These are phyloP conservation scores for Cecidostiba fungosa DNA, from an alignment of 2,888 invertebrate species.

Conservation along the genomic window DNA sequence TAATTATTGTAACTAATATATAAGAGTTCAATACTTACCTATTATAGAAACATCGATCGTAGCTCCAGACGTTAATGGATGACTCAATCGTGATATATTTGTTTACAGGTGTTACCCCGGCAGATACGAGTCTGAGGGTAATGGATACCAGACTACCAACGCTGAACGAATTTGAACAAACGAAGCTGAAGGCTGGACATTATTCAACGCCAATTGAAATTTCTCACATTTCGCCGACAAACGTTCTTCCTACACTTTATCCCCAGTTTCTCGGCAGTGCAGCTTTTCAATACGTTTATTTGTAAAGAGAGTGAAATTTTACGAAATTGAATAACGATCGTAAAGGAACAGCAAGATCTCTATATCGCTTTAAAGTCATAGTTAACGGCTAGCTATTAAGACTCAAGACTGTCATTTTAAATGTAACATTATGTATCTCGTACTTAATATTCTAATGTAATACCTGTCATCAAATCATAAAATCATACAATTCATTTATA, in stretches of 20 bases:
- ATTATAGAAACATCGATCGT: too few species aligned
- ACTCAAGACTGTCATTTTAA: background rate
- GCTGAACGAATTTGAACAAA: conserved; percentile 54
- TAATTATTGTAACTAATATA: too few species aligned
- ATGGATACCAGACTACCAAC: conserved; percentile 44
- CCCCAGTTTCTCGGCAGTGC: conserved; percentile 9
- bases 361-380: background rate
- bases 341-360: background rate
- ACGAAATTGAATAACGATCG: background rate
- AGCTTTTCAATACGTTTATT: conserved; percentile 31
- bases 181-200: conserved; percentile 42
- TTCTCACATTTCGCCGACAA: conserved; percentile 43
- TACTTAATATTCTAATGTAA: too few species aligned
- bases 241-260: conserved; percentile 7
- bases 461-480: too few species aligned
- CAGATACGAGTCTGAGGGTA: conserved; percentile 49
- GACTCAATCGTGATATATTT: background rate
- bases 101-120: conserved; percentile 57
- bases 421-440: background rate
- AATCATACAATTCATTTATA: too few species aligned
- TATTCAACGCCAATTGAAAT: conserved; percentile 48
- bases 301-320: background rate
- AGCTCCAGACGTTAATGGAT: too few species aligned
- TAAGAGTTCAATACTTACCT: too few species aligned
- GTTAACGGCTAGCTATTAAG: background rate